phyloP scores from a whole-genome alignment of 2,888 invertebrate species.

The Synergus itoensis region DNA sequence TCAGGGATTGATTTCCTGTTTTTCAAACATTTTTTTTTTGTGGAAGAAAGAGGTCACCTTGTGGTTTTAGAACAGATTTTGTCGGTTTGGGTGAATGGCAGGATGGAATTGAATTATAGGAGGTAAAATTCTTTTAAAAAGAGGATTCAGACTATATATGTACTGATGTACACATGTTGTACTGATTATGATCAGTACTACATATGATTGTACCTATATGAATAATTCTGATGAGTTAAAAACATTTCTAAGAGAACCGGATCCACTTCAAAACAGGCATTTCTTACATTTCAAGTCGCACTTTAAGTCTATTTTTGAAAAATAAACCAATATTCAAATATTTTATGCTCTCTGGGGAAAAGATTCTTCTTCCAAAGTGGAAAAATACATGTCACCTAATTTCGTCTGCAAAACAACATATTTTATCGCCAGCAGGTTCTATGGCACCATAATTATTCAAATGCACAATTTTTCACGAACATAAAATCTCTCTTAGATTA shows the following conservation, averaged over 20 bases:
- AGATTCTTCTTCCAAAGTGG: too few species aligned
- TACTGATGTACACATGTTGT: too few species aligned
- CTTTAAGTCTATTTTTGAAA: too few species aligned
- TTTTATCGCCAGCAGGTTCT: neutral
- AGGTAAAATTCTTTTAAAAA: neutral
- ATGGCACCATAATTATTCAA: neutral
- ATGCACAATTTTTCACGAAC: slow-evolving; percentile 18
- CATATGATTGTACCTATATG: neutral
- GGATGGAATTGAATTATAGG: neutral
- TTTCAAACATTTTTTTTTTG: slow-evolving; percentile 6
- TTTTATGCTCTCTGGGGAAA: too few species aligned
- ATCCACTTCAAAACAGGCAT: too few species aligned
- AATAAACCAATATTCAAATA: too few species aligned
- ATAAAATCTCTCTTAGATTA: neutral
- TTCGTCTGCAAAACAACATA: too few species aligned
- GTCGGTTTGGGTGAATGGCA: neutral
- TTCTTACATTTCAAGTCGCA: too few species aligned
- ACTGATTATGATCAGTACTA: neutral
- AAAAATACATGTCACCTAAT: too few species aligned
- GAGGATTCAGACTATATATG: neutral
- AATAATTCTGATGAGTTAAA: neutral
- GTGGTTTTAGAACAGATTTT: slow-evolving; percentile 24
- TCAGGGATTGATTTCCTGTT: slow-evolving; percentile 40
- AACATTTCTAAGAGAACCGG: too few species aligned
- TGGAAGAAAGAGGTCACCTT: slow-evolving; percentile 14